These are phyloP conservation scores for Standfussiana lucernea DNA, from an alignment of 2,888 invertebrate genomes.

Conservation along the genomic window DNA sequence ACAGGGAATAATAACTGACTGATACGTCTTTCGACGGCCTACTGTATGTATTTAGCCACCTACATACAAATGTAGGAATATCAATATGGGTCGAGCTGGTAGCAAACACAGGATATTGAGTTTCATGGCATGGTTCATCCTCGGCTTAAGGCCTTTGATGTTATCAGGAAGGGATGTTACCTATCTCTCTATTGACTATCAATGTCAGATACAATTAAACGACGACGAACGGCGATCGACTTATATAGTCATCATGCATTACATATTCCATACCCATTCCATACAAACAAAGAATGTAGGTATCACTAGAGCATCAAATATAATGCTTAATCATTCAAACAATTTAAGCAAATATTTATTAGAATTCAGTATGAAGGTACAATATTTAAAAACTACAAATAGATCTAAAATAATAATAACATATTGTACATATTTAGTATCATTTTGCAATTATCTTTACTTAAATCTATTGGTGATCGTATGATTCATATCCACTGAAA, in stretches of 20 bases:
- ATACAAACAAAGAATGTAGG: not conserved
- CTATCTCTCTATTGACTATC: slow-evolving; percentile 16
- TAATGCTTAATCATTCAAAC: no score
- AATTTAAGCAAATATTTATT: no score
- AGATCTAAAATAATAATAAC: no score
- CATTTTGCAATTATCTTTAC: no score
- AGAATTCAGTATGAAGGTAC: no score
- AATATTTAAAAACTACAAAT: no score
- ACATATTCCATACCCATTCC: not conserved
- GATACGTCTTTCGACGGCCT: slow-evolving; percentile 5
- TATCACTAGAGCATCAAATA: not conserved
- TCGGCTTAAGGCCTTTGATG: slow-evolving; percentile 45
- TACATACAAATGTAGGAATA: slow-evolving; percentile 16
- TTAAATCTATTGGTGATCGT: not conserved
- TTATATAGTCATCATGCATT: not conserved
- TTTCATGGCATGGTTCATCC: slow-evolving; percentile 49
- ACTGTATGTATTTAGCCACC: not conserved
- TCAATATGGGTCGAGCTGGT: slow-evolving; percentile 26
- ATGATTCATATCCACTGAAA: not conserved
- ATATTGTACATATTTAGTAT: no score
- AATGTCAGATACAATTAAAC: not conserved
- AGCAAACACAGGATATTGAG: slow-evolving; percentile 52
- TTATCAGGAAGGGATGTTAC: slow-evolving; percentile 32
- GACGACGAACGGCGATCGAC: no score
- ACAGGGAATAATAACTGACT: no score